These are phyloP conservation scores for Drosophila hamatofila DNA, from an alignment of 2,888 invertebrate species.

Conservation along the genomic window DNA sequence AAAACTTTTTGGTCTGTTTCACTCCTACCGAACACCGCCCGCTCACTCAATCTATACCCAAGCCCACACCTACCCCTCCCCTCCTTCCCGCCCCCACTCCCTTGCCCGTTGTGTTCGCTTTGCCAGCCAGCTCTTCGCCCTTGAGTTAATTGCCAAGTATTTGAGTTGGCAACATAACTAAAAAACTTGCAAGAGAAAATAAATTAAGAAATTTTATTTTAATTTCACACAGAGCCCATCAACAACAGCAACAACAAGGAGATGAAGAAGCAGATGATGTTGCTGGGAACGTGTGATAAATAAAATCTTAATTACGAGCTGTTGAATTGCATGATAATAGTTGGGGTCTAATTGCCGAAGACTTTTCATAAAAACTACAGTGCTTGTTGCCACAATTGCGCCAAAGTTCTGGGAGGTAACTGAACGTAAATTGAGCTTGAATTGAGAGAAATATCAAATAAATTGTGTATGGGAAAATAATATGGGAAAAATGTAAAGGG, in stretches of 20 bases:
- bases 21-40: background rate
- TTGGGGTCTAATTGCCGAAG: background rate
- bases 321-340: background rate
- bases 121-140: conserved; percentile 5
- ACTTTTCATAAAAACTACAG: background rate
- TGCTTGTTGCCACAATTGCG: background rate
- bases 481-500: background rate
- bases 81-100: background rate
- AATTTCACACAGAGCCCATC: conserved; percentile 3
- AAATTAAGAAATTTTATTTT: conserved; percentile 16
- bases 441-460: too few species aligned
- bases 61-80: background rate
- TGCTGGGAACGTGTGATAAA: conserved; percentile 1
- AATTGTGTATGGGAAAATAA: background rate
- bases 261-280: too few species aligned
- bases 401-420: too few species aligned
- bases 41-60: background rate
- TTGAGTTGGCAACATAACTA: conserved; percentile 40
- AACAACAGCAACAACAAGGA: background rate
- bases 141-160: conserved; percentile 48
- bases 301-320: conserved; percentile 12
- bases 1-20: conserved; percentile 49
- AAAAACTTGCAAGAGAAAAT: conserved; percentile 5
- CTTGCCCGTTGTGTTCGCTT: background rate
- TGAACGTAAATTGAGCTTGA: background rate